These are phyloP conservation scores for Spisula solida DNA, from an alignment of 2,888 invertebrate species.

Conservation along the genomic window DNA sequence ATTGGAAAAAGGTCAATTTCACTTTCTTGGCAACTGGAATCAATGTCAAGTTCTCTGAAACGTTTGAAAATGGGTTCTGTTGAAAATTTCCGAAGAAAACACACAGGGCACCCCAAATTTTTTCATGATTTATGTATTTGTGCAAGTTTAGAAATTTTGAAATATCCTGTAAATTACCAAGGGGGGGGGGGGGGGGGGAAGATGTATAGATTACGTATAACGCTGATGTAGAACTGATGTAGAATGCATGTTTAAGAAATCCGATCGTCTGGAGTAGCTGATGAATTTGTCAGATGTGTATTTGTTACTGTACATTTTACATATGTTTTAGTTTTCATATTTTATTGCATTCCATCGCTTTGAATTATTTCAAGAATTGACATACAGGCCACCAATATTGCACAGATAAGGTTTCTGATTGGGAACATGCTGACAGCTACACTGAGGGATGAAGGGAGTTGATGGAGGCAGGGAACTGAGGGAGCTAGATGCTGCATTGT, in stretches of 20 bases:
- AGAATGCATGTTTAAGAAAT: slow-evolving; percentile 21
- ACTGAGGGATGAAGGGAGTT: no score
- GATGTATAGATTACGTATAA: slow-evolving; percentile 11
- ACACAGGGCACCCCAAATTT: background rate
- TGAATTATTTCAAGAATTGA: slow-evolving; percentile 1
- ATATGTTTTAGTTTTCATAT: background rate
- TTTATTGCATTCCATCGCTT: slow-evolving; percentile 19
- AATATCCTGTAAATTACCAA: background rate
- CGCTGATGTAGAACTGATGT: slow-evolving; percentile 6
- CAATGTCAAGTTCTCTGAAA: background rate
- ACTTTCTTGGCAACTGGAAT: background rate
- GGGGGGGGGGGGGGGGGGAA: background rate
- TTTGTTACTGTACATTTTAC: background rate
- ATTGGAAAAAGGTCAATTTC: background rate
- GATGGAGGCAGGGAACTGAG: no score
- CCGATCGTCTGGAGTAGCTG: background rate
- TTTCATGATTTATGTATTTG: background rate
- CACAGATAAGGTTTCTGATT: background rate
- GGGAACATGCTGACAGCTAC: no score
- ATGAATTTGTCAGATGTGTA: slow-evolving; percentile 23
- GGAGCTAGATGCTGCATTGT: no score
- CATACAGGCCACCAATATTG: slow-evolving; percentile 6
- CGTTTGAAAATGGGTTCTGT: background rate
- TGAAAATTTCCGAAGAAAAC: background rate
- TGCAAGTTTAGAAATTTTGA: background rate